phyloP scores from a whole-genome alignment of 2,113 vertebrate species.

The Cebidichthys violaceus region DNA sequence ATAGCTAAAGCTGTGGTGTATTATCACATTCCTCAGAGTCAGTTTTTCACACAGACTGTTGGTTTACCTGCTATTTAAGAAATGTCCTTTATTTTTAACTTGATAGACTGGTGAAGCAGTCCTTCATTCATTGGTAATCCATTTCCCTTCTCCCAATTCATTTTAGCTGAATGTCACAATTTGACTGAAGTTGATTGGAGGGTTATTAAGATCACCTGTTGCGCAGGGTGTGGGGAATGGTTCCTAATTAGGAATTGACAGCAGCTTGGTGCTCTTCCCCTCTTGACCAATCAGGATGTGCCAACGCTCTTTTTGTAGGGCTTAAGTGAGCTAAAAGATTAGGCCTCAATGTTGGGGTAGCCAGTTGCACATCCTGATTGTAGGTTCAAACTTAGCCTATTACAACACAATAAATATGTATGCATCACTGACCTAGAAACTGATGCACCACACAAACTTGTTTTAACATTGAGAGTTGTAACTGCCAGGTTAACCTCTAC shows the following conservation, averaged over 20 bases:
- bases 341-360: not conserved
- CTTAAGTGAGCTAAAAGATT: not conserved
- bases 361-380: not conserved
- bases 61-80: not conserved
- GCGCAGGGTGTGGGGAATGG: too few relatives aligned
- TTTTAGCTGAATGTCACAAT: too few relatives aligned
- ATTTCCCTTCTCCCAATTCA: too few relatives aligned
- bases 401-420: not conserved
- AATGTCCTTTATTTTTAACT: not conserved
- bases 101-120: not conserved
- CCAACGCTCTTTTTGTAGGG: too few relatives aligned
- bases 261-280: too few relatives aligned
- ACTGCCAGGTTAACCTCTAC: not conserved
- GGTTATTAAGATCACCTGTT: too few relatives aligned
- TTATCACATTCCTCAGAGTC: not conserved
- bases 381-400: not conserved
- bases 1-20: not conserved
- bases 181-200: too few relatives aligned
- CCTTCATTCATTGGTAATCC: too few relatives aligned
- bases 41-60: not conserved
- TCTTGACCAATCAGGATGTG: too few relatives aligned
- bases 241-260: too few relatives aligned
- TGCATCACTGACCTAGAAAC: not conserved
- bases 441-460: not conserved
- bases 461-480: not conserved